Percentiles rank a stretch among this genome's conserved stretches.
These are phyloP conservation scores for Drosophila buzzatii DNA, from an alignment of 2,888 invertebrate genomes.

Conservation along the genomic window DNA sequence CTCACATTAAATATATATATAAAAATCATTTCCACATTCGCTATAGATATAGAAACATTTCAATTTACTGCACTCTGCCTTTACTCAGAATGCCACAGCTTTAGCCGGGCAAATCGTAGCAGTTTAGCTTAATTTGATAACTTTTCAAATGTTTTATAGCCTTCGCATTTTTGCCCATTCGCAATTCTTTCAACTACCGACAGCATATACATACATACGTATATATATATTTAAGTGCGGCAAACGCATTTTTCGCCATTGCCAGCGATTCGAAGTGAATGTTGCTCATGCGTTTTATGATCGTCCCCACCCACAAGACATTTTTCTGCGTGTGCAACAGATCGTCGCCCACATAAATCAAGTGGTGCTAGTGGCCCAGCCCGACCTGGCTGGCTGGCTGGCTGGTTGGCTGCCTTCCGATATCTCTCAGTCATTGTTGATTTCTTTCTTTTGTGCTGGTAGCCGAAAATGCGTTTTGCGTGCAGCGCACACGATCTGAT, in stretches of 20 bases:
- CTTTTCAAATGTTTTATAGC: slow-evolving; percentile 10
- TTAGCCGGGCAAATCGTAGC: background rate
- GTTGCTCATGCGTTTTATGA: slow-evolving; percentile 63
- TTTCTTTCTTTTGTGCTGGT: slow-evolving; percentile 46
- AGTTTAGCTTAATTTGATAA: background rate
- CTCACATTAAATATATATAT: background rate
- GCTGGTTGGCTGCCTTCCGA: background rate
- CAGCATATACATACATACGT: background rate
- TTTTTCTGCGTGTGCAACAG: slow-evolving; percentile 27
- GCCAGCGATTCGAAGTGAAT: slow-evolving; percentile 64
- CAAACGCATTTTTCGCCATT: slow-evolving; percentile 65
- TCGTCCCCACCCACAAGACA: slow-evolving; percentile 52
- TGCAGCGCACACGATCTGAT: slow-evolving; percentile 50
- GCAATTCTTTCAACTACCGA: slow-evolving; percentile 17
- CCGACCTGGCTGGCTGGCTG: slow-evolving; percentile 16
- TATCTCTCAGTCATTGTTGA: slow-evolving; percentile 52
- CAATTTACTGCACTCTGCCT: background rate
- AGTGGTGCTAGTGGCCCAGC: slow-evolving; percentile 46
- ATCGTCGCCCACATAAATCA: slow-evolving; percentile 77
- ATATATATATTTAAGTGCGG: slow-evolving; percentile 24
- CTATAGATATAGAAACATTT: background rate
- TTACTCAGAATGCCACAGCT: background rate
- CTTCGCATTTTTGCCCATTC: slow-evolving; percentile 31
- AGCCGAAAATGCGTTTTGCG: slow-evolving; percentile 75
- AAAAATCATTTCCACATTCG: background rate